Base-by-base conservation (phyloP, 2,797 vertebrate genomes). In the Sciurus vulgaris region DNA sequence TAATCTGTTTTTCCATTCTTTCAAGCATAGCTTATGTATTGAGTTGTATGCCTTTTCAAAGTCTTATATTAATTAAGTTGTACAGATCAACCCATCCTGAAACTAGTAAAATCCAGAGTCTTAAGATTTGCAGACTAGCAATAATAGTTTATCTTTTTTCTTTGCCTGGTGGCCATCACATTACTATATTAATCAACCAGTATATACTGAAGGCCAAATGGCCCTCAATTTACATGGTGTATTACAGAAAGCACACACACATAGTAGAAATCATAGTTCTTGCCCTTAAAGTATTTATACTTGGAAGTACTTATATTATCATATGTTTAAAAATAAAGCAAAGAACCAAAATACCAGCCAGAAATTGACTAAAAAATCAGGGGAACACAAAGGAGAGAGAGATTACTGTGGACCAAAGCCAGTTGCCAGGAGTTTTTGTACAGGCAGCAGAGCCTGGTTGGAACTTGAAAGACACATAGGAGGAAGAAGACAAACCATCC, bases 251-350 rank as follows among this genome's bases (percentile, higher is more conserved):
- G 30, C 41, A 69, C 18, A 65, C 83, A 35, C 14, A 44, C 10
- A 47, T 2, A 85, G 18, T 33, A 59, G 35, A 49, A 86, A 56
- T 26, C 1, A 49, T 44, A 49, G 20, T 82, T 82, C 30, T n/a
- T 91, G 20, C 11, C 38, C 9, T 88, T 67, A 33, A 88, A 51
- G 15, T 41, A 73, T 54, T 91, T 86, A 47, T 6, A 49, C 26
- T 44, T 56, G 17, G 69, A 72, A 84, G 51, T 78, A 54, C 82
- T 95, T 86, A 90, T n/a, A 81, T 78, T 89, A 70, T 67, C 76
- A 8, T 4, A 83, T 15, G 69, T 70, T 63, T 67, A 4, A 94
- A 92, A 84, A 49, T 70, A 56, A 89, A 90, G 14, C 30, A 59
- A 91, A 47, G 65, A 79, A 22, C 6, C 69, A 54, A 94, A 88